Base-by-base conservation (phyloP, 1,140 invertebrate species). In the Nasonia longicornis region DNA sequence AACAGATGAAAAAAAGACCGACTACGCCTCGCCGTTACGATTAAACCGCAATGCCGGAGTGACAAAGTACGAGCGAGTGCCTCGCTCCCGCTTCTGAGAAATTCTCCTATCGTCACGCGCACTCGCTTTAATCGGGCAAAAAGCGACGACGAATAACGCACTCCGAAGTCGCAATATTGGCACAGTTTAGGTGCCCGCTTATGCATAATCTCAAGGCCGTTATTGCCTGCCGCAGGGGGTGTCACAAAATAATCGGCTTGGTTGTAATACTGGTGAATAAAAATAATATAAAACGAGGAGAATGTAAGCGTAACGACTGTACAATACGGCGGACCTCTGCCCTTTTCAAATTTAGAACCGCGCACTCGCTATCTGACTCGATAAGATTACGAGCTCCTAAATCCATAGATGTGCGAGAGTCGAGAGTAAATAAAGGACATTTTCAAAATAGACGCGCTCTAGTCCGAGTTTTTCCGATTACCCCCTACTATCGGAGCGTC, bases 331-430 rank as follows among this genome's bases (percentile, higher is more conserved):
- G 31, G 48, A 64, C 29, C 48, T 63, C 52, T 79, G 70, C 52
- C n/a, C 70, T 26, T 67, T 72, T 29, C 14, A 45, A 64, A 81
- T 64, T 58, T 77, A 63, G 11, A 42, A 42, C 16, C 16, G n/a
- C 31, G 31, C 31, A 26, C 20, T 22, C 58, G 6, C 29, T 80
- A 80, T 80, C 71, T 38, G 35, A 22, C 14, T 12, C 10, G 78
- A 80, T 80, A 80, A 80, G 58, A 31, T 31, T 31, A 31, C 22
- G 31, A 75, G 14, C 72, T 72, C 52, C 67, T 71, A 79, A 72
- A 72, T 63, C 45, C 29, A 72, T 16, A 52, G 58, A 79, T n/a
- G 63, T 0, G 26, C 26, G n/a, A 52, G 52, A 58, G 52, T 71
- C 42, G 1, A 22, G 52, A 80, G 58, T 69, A 69, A 67, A 69